These are phyloP conservation scores for Aculops lycopersici DNA, from an alignment of 1,140 invertebrate species.

Conservation along the genomic window DNA sequence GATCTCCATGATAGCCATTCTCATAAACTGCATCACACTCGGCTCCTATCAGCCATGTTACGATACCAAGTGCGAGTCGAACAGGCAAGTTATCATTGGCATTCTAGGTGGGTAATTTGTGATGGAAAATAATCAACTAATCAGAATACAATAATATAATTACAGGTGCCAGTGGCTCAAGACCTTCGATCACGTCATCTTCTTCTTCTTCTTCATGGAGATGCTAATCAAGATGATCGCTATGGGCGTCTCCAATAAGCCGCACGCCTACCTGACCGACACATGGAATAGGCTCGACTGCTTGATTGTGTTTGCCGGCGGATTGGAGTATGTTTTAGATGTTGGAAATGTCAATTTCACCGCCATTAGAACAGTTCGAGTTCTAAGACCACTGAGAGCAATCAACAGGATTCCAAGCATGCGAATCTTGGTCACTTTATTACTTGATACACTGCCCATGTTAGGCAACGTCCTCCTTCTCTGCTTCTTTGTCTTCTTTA, in stretches of 20 bases:
- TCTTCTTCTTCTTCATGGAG: conserved; percentile 78
- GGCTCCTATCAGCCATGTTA: conserved; percentile 98
- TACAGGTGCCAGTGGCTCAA: conserved; percentile 63
- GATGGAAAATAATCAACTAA: too few relatives aligned
- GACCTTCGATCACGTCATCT: conserved; percentile 92
- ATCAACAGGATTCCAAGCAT: conserved; percentile 99
- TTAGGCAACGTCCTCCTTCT: conserved; percentile 84
- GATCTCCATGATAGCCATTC: conserved; percentile 83
- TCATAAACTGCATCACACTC: conserved; percentile 89
- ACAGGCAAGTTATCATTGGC: too few relatives aligned
- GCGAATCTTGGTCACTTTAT: conserved; percentile 84
- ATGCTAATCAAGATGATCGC: conserved; percentile 94
- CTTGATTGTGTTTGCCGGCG: conserved; percentile 83
- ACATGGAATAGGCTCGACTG: conserved; percentile 93
- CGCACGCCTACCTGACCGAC: conserved; percentile 74
- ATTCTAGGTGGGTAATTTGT: too few relatives aligned
- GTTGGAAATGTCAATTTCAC: conserved; percentile 92
- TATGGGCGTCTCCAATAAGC: conserved; percentile 70
- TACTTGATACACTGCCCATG: conserved; percentile 96
- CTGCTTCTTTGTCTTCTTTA: conserved; percentile 99
- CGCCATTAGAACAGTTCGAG: conserved; percentile 82
- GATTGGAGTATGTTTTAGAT: conserved; percentile 69
- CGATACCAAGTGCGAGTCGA: conserved; percentile 47
- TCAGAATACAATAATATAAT: too few relatives aligned
- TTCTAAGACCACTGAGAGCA: conserved; percentile 67